Evolutionary conservation across 2,113 vertebrate genomes (phyloP), one percentile per base, ranked within the genome.

Genomic region (Cryptotis parvus): DNA sequence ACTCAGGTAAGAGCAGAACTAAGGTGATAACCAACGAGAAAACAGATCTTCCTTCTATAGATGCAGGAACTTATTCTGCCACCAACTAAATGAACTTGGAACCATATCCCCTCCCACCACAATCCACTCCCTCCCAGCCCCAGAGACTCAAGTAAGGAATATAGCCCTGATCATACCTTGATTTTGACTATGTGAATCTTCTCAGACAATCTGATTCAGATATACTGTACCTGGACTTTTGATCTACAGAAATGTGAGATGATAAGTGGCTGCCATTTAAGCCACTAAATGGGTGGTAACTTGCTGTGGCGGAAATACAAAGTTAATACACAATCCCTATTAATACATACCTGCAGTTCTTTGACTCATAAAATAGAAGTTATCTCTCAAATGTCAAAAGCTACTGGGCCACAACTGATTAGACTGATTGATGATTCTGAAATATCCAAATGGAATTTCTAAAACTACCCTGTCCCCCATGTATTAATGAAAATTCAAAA

Each of bases 401-500:
- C 72, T 80, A 43, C 65, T 35, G 81, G 72, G 55, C 58, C 84
- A 55, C 24, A 85, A 75, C 79, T 83, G 18, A 31, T 87, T 84
- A 87, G 41, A 27, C 43, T 75, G 45, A 65, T 70, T 39, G 77
- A 84, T 49, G 58, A 22, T 35, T 88, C 37, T 92, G 87, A 72
- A 33, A 37, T 90, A n/a, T 83, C 78, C 80, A 79, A 75, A 91
- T 72, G 49, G 73, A 89, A 89, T 83, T 94, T 94, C 37, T 92
- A 66, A 83, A 82, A 39, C 72, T 74, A 84, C 14, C 37, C 29
- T 41, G 49, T 49, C 75, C 37, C 89, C 75, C 31, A n/a, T 75
- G 26, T 22, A 52, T 79, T 68, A 68, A 49, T 72, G 63, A 89
- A 94, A 88, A 22, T 90, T 89, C 20, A 43, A 55, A 88, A 52